Conservation (phyloP, 2,888 invertebrate genomes). For the Cryptocephalus moraei region DNA sequence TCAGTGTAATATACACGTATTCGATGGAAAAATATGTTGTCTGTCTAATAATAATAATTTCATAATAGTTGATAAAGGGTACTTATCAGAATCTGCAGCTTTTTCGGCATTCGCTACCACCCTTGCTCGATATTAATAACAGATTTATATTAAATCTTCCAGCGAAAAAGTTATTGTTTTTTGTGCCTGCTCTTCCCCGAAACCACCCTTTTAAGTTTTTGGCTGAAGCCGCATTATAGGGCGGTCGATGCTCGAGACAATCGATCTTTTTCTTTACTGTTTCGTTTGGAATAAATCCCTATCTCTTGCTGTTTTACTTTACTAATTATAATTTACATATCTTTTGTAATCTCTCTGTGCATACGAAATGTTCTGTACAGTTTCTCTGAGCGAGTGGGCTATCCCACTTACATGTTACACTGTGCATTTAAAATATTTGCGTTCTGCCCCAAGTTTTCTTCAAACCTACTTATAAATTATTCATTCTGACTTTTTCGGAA, state of each 20-base stretch:
- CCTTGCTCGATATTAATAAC: slow-evolving; percentile 6
- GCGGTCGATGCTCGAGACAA: slow-evolving; percentile 4
- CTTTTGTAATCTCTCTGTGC: slow-evolving; percentile 11
- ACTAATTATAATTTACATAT: slow-evolving; percentile 15
- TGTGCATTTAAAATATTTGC: no score
- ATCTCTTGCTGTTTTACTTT: slow-evolving; percentile 14
- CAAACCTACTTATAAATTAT: no score
- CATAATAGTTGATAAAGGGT: slow-evolving; percentile 6
- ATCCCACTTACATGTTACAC: no score
- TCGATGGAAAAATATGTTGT: slow-evolving; percentile 3
- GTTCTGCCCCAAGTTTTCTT: no score
- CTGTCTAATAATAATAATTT: slow-evolving; percentile 5
- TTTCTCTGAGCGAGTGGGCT: slow-evolving; percentile 1
- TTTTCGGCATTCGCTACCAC: neutral
- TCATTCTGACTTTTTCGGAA: no score
- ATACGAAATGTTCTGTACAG: slow-evolving; percentile 10
- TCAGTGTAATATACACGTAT: neutral
- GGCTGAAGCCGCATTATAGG: slow-evolving; percentile 4
- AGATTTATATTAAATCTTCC: slow-evolving; percentile 8
- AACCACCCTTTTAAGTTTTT: slow-evolving; percentile 3
- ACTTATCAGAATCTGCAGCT: neutral
- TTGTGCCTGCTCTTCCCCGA: slow-evolving; percentile 4
- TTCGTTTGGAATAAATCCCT: slow-evolving; percentile 5
- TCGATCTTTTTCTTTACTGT: slow-evolving; percentile 5
- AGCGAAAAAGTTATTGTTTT: slow-evolving; percentile 7